Evolutionary conservation across 2,113 vertebrate species (phyloP).

Genomic region (Pandion haliaetus): DNA sequence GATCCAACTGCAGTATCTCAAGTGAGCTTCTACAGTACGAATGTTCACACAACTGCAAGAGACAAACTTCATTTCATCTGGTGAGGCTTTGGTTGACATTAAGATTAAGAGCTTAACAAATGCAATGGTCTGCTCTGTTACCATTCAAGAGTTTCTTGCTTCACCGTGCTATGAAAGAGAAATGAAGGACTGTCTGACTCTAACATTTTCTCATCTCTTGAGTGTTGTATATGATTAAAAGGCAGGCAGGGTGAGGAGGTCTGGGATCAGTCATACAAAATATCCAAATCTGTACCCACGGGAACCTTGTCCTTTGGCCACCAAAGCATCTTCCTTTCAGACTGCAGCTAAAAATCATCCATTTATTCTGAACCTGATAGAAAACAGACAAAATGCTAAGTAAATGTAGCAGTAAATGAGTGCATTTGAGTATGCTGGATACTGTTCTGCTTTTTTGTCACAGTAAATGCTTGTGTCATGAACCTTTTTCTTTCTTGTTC

Average conservation of each 20-base stretch:
- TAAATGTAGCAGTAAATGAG: background rate
- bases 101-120: conserved; percentile 57
- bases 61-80: conserved; percentile 45
- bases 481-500: background rate
- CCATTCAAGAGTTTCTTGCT: background rate
- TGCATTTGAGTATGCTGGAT: background rate
- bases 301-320: background rate
- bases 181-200: background rate
- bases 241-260: background rate
- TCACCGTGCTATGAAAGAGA: background rate
- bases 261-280: background rate
- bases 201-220: background rate
- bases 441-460: background rate
- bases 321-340: background rate
- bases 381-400: background rate
- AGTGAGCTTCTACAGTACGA: conserved; percentile 34
- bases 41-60: conserved; percentile 37
- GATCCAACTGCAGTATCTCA: conserved; percentile 23
- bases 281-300: background rate
- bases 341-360: background rate
- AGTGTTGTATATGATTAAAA: conserved; percentile 1
- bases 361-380: background rate
- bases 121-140: conserved; percentile 13
- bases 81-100: conserved; percentile 28
- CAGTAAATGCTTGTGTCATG: background rate